These are phyloP conservation scores for Ctenoplectra terminalis DNA, from an alignment of 1,140 invertebrate species.

Conservation along the genomic window DNA sequence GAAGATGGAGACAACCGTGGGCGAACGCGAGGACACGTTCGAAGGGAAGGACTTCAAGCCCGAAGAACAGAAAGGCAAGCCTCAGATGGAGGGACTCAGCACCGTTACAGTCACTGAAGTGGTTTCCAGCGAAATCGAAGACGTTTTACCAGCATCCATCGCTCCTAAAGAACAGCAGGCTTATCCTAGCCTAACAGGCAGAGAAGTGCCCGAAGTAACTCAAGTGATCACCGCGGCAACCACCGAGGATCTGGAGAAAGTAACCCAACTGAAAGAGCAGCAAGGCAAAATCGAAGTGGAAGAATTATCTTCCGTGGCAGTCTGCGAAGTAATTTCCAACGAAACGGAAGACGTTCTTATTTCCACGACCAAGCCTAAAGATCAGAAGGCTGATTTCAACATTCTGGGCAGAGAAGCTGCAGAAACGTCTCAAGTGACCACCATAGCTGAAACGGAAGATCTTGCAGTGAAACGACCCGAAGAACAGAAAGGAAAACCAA, in stretches of 20 bases:
- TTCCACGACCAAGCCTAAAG: conserved; percentile 57
- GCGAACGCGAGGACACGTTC: conserved; percentile 73
- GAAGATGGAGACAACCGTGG: conserved; percentile 74
- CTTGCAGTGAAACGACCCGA: conserved; percentile 46
- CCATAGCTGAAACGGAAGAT: conserved; percentile 34
- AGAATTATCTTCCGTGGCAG: conserved; percentile 67
- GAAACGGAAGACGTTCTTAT: conserved; percentile 70
- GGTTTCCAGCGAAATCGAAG: conserved; percentile 74
- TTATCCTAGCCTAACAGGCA: conserved; percentile 62
- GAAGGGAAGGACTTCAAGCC: conserved; percentile 56
- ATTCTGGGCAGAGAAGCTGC: conserved; percentile 73
- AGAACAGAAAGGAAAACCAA: conserved; percentile 62
- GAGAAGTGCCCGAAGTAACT: conserved; percentile 69
- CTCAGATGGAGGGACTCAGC: conserved; percentile 69
- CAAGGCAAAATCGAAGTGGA: conserved; percentile 66
- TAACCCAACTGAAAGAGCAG: conserved; percentile 61
- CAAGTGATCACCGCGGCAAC: conserved; percentile 73
- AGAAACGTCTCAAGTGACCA: conserved; percentile 72
- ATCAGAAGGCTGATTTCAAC: conserved; percentile 67
- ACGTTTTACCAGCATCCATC: conserved; percentile 53
- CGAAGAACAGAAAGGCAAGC: conserved; percentile 68
- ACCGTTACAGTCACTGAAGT: conserved; percentile 73
- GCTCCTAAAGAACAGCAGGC: conserved; percentile 71
- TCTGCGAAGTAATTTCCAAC: conserved; percentile 68
- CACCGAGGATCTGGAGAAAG: conserved; percentile 61